Percentiles rank a stretch among this genome's conserved stretches.
phyloP scores from a whole-genome alignment of 2,797 vertebrate species.

The Neosilurus hyrtlii region DNA sequence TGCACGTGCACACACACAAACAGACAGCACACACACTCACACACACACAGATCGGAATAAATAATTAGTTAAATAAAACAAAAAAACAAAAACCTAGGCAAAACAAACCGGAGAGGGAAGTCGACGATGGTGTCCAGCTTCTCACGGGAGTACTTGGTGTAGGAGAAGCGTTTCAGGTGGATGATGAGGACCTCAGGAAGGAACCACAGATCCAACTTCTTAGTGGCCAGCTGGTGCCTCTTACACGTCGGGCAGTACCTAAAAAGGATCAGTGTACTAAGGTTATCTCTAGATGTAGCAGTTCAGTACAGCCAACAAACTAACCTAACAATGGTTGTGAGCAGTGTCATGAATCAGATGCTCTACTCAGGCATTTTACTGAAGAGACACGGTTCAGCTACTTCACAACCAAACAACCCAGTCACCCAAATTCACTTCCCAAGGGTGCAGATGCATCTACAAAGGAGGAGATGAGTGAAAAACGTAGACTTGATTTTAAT shows the following conservation, averaged over 20 bases:
- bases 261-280: neutral
- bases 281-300: neutral
- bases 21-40: too few species aligned
- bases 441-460: neutral
- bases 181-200: constrained; percentile 86
- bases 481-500: too few species aligned
- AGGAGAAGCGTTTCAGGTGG: constrained; percentile 87
- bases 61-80: too few species aligned
- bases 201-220: constrained; percentile 88
- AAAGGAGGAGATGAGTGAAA: too few species aligned
- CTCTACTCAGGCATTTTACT: neutral
- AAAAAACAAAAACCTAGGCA: neutral
- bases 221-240: constrained; percentile 85
- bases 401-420: neutral
- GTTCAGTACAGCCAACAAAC: neutral
- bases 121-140: constrained; percentile 86
- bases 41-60: too few species aligned
- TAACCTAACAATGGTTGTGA: neutral
- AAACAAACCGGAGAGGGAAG: constrained; percentile 79
- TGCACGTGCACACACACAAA: too few species aligned
- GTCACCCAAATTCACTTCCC: neutral
- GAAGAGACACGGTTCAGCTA: neutral
- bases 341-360: neutral
- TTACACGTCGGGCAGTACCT: constrained; percentile 89
- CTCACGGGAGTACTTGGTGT: constrained; percentile 84